Evolutionary conservation across 2,797 vertebrate genomes (phyloP).

Genomic region (Rhinella marina): DNA sequence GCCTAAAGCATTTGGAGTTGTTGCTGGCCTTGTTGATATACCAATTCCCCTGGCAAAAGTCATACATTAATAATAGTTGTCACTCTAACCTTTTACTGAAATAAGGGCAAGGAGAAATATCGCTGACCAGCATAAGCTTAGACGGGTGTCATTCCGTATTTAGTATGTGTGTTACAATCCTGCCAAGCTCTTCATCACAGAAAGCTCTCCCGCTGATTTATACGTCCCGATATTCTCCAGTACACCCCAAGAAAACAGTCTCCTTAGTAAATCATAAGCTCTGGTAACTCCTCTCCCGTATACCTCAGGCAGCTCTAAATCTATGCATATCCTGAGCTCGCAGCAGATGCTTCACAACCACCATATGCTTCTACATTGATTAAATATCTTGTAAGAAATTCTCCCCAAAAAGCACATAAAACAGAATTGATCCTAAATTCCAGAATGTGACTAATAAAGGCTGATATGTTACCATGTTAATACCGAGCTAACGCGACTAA

Average conservation of each 20-base stretch:
- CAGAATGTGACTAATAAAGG: constrained; percentile 41
- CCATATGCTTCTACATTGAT: constrained; percentile 54
- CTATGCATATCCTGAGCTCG: constrained; percentile 10
- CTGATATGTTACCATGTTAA: constrained; percentile 25
- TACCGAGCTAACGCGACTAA: constrained; percentile 10
- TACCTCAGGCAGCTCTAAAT: constrained; percentile 37
- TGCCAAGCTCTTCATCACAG: background rate
- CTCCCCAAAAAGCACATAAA: constrained; percentile 39
- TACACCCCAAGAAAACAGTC: constrained; percentile 16
- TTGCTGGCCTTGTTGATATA: background rate
- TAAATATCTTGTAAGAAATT: constrained; percentile 47
- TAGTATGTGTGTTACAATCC: background rate
- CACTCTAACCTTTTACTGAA: constrained; percentile 17
- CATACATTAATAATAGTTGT: constrained; percentile 31
- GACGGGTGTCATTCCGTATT: background rate
- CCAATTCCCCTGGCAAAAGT: constrained; percentile 7
- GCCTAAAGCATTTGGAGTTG: background rate
- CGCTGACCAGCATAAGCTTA: background rate
- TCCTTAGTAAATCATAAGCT: constrained; percentile 16
- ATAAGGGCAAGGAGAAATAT: background rate
- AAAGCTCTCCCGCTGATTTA: background rate
- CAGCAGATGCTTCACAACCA: constrained; percentile 40
- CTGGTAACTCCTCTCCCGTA: constrained; percentile 16
- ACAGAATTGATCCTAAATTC: constrained; percentile 22
- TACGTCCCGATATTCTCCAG: constrained; percentile 2